phyloP scores from a whole-genome alignment of 2,888 invertebrate species.

The Pegoplata infirma region DNA sequence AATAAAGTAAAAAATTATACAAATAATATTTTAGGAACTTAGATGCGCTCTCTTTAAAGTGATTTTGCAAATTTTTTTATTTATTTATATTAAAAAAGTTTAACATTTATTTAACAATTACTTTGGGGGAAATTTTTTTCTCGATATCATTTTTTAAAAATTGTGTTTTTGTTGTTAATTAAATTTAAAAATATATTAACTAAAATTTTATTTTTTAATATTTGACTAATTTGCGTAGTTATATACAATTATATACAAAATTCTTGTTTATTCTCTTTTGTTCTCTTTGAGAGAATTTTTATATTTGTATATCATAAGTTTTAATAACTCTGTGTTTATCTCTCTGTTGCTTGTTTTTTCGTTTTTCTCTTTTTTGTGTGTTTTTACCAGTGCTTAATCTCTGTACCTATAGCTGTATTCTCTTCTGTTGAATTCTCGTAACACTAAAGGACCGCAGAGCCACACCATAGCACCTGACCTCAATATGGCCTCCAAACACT shows the following conservation, averaged over 20 bases:
- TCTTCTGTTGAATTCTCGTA: conserved; percentile 69
- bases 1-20: background rate
- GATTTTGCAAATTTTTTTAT: conserved; percentile 42
- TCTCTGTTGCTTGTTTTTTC: background rate
- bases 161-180: background rate
- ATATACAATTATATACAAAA: conserved; percentile 48
- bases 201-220: conserved; percentile 39
- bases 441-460: conserved; percentile 76
- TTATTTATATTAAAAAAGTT: conserved; percentile 12
- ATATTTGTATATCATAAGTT: background rate
- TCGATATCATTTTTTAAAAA: conserved; percentile 1
- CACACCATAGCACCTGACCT: conserved; percentile 77
- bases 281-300: background rate
- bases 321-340: background rate
- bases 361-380: too few species aligned
- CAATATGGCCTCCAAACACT: conserved; percentile 89
- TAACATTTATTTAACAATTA: conserved; percentile 56
- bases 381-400: conserved; percentile 63
- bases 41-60: conserved; percentile 65
- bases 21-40: conserved; percentile 64
- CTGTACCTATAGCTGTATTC: conserved; percentile 53
- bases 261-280: too few species aligned
- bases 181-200: conserved; percentile 39
- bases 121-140: conserved; percentile 1
- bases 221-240: conserved; percentile 36